These are phyloP conservation scores for Phaetusa simplex DNA, from an alignment of 2,113 vertebrate genomes.

Conservation along the genomic window DNA sequence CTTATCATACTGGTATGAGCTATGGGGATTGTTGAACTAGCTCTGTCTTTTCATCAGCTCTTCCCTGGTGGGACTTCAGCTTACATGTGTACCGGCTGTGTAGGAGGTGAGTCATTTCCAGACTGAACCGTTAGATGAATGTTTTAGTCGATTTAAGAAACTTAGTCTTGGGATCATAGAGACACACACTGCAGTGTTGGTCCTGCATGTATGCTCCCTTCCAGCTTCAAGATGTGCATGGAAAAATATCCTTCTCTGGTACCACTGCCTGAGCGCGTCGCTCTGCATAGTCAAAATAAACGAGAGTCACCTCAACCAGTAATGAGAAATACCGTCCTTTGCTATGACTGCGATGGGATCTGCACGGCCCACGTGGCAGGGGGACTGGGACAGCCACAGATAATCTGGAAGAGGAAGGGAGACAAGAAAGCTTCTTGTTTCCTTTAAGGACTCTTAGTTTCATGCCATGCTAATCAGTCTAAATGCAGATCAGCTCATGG, in stretches of 20 bases:
- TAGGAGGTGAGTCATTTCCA: neutral
- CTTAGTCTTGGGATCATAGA: neutral
- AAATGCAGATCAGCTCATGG: neutral
- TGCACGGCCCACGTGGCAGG: neutral
- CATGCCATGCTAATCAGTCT: too few relatives aligned
- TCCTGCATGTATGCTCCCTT: neutral
- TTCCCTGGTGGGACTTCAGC: neutral
- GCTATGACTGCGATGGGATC: neutral
- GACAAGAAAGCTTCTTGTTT: neutral
- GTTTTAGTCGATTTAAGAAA: neutral
- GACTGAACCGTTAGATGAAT: neutral
- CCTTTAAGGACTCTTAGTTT: neutral
- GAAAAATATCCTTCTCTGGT: neutral
- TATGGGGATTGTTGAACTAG: neutral
- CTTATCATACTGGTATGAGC: neutral
- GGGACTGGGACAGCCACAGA: neutral
- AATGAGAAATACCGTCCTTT: neutral
- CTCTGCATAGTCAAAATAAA: neutral
- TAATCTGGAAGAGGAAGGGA: neutral
- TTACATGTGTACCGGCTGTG: fast-evolving
- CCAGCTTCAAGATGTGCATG: neutral
- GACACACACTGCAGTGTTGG: fast-evolving
- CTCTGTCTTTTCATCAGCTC: neutral
- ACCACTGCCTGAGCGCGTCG: fast-evolving
- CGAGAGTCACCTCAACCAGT: neutral